These are phyloP conservation scores for Neoscelio sp. DNA, from an alignment of 2,888 invertebrate species.

Conservation along the genomic window DNA sequence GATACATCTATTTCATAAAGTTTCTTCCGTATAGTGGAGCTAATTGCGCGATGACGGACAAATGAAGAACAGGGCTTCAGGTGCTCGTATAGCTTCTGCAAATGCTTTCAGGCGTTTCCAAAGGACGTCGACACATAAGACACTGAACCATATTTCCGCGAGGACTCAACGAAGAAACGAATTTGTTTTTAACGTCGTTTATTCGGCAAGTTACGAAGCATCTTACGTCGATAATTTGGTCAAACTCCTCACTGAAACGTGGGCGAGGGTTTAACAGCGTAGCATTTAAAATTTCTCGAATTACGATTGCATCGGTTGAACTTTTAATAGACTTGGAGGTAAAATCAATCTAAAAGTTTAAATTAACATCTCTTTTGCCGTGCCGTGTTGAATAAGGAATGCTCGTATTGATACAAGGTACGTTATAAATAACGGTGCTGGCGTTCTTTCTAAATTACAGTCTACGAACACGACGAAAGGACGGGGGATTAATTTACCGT, in stretches of 20 bases:
- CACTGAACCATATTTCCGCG: slow-evolving; percentile 1
- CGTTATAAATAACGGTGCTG: slow-evolving; percentile 46
- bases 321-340: slow-evolving; percentile 64
- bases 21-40: slow-evolving; percentile 20
- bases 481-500: too few relatives aligned
- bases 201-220: slow-evolving; percentile 13
- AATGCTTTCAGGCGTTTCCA: not conserved
- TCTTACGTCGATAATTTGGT: slow-evolving; percentile 32
- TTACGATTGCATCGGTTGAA: slow-evolving; percentile 61
- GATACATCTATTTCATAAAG: slow-evolving; percentile 24
- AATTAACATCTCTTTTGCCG: slow-evolving; percentile 60
- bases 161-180: slow-evolving; percentile 18
- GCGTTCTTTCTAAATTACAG: not conserved
- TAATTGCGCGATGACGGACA: not conserved
- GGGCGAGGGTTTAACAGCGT: slow-evolving; percentile 35
- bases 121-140: not conserved
- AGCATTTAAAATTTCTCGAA: slow-evolving; percentile 59
- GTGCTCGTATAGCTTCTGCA: not conserved
- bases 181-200: slow-evolving; percentile 38
- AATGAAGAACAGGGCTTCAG: not conserved
- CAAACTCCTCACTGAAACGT: slow-evolving; percentile 5
- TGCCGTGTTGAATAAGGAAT: slow-evolving; percentile 35
- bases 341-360: slow-evolving; percentile 68
- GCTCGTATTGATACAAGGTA: slow-evolving; percentile 45
- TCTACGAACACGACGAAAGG: not conserved